Base-by-base conservation (phyloP, 2,797 vertebrate species). In the Lepidocolaptes lacrymiger region DNA sequence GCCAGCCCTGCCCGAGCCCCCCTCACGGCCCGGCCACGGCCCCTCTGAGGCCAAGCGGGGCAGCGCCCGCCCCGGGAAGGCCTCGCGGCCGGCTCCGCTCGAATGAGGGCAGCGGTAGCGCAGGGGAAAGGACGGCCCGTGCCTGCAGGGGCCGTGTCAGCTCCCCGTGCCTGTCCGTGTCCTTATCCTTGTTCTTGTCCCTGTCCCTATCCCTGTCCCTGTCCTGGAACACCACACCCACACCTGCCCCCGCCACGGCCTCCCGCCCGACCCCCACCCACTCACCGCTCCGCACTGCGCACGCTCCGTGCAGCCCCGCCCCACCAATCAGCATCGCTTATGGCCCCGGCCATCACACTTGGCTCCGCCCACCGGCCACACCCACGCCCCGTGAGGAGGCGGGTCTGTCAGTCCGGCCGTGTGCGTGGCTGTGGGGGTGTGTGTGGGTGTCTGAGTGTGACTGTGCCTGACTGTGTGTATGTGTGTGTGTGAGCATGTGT, bases 201-300 rank as follows among this genome's bases (percentile, higher is more conserved):
- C n/a, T 27, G 9, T 28, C 49, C 49, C 6, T 30, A 10, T 30
- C 51, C 9, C 2, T 54, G 1, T 4, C 7, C 44, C 41, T 2
- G 10, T 2, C 19, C 46, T 7, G 7, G 46, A 3, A 46, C 15
- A 16, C 1, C 2, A 10, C 54, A 28, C 16, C 5, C 10, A 39
- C 39, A 39, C 39, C 6, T 6, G 8, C 3, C 7, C 0, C 27
- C 20, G 0, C 43, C 43, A 9, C 3, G 18, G 1, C 30, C 34
- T 4, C 24, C 34, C 54, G 3, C 10, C 10, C 2, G 18, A 2
- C 49, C 51, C 43, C 30, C 18, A 64, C 49, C 43, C 12, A 80
- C 85, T 73, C 85, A 73, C 85, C 85, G 59, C 76, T 66, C 44
- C 37, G 52, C 68, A 80, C 68, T 46, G 59, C 85, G 76, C 85